Conservation (phyloP, 2,113 vertebrate species). For the Lycocorax pyrrhopterus region DNA sequence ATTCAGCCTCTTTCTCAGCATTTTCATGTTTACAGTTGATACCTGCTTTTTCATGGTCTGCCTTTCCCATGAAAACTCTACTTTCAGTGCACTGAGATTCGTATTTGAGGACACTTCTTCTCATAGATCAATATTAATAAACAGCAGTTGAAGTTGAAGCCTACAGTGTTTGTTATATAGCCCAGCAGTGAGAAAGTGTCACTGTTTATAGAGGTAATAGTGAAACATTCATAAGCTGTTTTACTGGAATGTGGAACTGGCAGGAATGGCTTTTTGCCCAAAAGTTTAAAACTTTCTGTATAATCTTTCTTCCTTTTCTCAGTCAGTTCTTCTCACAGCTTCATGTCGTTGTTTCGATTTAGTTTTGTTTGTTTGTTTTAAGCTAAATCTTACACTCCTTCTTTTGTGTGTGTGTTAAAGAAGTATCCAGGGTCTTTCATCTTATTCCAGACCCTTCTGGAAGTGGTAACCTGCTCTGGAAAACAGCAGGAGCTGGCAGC, state of each 20-base stretch:
- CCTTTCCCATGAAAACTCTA: neutral
- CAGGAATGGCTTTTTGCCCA: neutral
- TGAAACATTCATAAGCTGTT: neutral
- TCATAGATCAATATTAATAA: neutral
- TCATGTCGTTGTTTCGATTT: neutral
- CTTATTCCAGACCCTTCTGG: neutral
- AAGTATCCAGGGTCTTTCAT: neutral
- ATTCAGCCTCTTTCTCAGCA: neutral
- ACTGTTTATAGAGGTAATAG: neutral
- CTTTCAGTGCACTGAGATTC: neutral
- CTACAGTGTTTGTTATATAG: fast-evolving
- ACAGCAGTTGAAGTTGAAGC: neutral
- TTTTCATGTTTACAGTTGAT: neutral
- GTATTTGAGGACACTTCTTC: neutral
- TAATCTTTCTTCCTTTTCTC: neutral
- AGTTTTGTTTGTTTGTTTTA: neutral
- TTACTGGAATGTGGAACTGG: neutral
- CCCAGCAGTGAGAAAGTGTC: neutral
- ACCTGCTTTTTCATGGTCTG: neutral
- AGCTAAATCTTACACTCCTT: neutral
- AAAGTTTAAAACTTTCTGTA: neutral
- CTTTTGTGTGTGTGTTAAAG: neutral
- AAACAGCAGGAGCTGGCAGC: neutral
- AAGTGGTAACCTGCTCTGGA: neutral
- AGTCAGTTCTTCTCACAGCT: neutral